phyloP scores from a whole-genome alignment of 1,140 invertebrate species.

The Cydia pomonella region DNA sequence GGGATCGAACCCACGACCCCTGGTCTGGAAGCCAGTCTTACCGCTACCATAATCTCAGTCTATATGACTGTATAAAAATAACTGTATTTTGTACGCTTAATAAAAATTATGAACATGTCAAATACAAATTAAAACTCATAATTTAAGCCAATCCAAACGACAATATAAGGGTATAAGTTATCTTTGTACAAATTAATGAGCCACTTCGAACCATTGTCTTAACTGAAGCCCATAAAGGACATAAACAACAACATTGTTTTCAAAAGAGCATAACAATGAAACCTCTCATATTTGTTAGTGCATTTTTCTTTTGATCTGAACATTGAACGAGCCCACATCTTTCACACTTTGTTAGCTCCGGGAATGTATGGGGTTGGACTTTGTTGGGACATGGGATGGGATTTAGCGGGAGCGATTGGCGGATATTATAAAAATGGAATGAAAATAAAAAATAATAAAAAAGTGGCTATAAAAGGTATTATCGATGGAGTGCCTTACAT shows the following conservation, averaged over 20 bases:
- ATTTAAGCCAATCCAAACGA: background rate
- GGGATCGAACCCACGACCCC: too few relatives aligned
- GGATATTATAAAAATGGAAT: background rate
- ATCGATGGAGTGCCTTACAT: too few relatives aligned
- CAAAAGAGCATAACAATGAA: background rate
- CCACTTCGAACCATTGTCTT: constrained; percentile 18
- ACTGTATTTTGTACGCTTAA: background rate
- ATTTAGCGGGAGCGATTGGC: background rate
- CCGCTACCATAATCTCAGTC: background rate
- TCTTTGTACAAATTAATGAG: background rate
- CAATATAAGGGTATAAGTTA: background rate
- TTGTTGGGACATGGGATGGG: background rate
- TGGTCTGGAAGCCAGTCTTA: too few relatives aligned
- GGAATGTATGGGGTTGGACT: background rate
- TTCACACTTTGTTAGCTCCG: constrained; percentile 15
- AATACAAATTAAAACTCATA: constrained; percentile 9
- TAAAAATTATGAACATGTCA: background rate
- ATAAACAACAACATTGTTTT: background rate
- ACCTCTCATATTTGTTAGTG: background rate
- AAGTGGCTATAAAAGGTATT: too few relatives aligned
- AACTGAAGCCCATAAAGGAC: constrained; percentile 4
- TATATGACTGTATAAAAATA: background rate
- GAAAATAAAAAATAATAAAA: background rate
- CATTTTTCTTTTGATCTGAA: background rate
- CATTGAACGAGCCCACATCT: constrained; percentile 1